Base-by-base conservation (phyloP, 2,113 vertebrate species). In the Genyomyrus donnyi region DNA sequence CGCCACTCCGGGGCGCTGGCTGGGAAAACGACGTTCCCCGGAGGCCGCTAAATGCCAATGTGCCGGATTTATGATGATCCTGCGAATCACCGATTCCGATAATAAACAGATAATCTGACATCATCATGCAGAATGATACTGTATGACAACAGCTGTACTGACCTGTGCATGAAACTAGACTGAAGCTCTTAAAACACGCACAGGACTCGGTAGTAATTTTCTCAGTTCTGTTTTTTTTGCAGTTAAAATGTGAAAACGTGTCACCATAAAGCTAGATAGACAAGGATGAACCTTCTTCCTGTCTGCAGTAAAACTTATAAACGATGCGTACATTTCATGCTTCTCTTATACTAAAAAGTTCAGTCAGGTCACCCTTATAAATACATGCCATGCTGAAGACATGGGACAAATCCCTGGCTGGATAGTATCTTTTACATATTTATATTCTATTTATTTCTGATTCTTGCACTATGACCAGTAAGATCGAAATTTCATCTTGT, bases 361-460 rank as follows among this genome's bases (percentile, higher is more conserved):
- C 91, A 94, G 93, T 93, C 92, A 94, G 91, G 45, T 86, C 89
- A 93, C 92, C 92, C 93, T 90, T 91, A 92, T 19, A 88, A 90
- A 42, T 91, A 90, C 92, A 85, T 89, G 83, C 88, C 90, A 88
- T 39, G 24, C 39, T 88, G 91, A 91, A 89, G 74, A 52, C 87
- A 58, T 91, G 93, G 10, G 93, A 94, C 85, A 88, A 89, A 90
- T 94, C 92, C 86, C 90, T 92, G 91, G 93, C 92, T 91, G 91
- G n/a, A 35, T 89, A 90, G 89, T 91, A 91, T 8, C n/a, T 70
- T 66, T 66, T 31, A 70, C 62, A 70, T 70, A 70, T 70, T 70
- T 70, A 70, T 31, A 70, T 70, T 27, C 10, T 70, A 31, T 70
- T 70, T 70, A 31, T 31, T 70, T 70, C 62, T 70, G 62, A 70